Conservation (phyloP, 2,797 vertebrate species). For the Amphiprion clarkii region DNA sequence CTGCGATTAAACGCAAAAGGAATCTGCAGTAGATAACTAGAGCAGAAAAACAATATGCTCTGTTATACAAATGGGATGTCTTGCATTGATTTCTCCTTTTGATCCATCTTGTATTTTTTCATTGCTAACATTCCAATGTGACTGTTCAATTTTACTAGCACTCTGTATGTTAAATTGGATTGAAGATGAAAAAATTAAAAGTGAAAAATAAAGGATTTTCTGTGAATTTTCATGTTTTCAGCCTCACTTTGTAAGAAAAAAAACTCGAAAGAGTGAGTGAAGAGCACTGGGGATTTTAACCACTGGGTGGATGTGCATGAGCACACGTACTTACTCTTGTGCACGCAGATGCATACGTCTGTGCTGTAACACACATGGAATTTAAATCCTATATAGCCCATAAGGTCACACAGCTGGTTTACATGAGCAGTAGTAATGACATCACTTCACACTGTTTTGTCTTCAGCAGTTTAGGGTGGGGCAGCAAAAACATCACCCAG, state of each 20-base stretch:
- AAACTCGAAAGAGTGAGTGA: not conserved
- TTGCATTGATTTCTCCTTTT: constrained; percentile 34
- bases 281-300: not conserved
- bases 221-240: constrained; percentile 30
- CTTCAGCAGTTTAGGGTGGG: constrained; percentile 70
- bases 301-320: not conserved
- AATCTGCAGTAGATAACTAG: not conserved
- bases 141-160: constrained; percentile 68
- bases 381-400: constrained; percentile 54
- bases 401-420: constrained; percentile 81
- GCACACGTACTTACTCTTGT: not conserved
- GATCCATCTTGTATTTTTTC: constrained; percentile 41
- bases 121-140: constrained; percentile 62
- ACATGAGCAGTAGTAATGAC: constrained; percentile 79
- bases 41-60: not conserved
- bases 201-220: constrained; percentile 50
- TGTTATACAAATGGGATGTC: constrained; percentile 11
- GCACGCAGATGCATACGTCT: constrained; percentile 29
- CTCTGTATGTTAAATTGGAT: constrained; percentile 65
- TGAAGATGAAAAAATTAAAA: constrained; percentile 66
- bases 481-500: constrained; percentile 72
- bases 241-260: not conserved
- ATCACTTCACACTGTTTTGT: constrained; percentile 78
- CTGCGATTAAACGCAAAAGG: not conserved
- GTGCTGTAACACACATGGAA: constrained; percentile 40